Evolutionary conservation across 2,797 vertebrate species (phyloP), one percentile per base, ranked within the genome.

Genomic region (Esox masquinongy): DNA sequence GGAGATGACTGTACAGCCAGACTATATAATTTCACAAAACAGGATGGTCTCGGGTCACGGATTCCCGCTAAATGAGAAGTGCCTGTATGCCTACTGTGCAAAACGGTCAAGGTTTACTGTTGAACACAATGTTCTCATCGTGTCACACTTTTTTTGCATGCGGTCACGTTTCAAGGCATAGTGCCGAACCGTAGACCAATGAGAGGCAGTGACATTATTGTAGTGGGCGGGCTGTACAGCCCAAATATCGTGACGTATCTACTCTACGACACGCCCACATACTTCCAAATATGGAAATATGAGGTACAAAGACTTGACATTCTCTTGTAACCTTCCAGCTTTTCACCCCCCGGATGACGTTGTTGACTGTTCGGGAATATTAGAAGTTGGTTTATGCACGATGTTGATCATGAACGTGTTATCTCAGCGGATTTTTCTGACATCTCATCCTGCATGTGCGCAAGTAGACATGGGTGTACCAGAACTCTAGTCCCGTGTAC

Each of bases 161-260:
- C 1, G 5, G 88, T 94, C 94, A 94, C 92, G 92, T 93, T 91
- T 93, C 69, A 82, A 74, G 66, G 74, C 66, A 53, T 43, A 75
- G 79, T 82, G 80, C 89, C 86, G 81, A 64, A 51, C 39, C 29
- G 1, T 29, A 39, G 74, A 7, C 92, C 93, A 94, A 94, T 94
- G 74, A 79, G 56, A 72, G 31, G 24, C 26, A 70, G 3, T 22
- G 17, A 75, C 14, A 19, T 1, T 0, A 0, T 19, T 31, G 24
- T 17, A 22, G 72, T 88, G 86, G 88, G 84, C 77, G 83, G 67
- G 22, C 7, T 0, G 12, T 6, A 49, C 1, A 0, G 61, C 16
- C 66, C 17, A 29, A 74, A 56, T 3, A 43, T 0, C 5, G 15
- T 84, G 88, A 92, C 88, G 85, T 82, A 0, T 0, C 0, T 0